These are phyloP conservation scores for Nephila pilipes DNA, from an alignment of 1,140 invertebrate species.

Conservation along the genomic window DNA sequence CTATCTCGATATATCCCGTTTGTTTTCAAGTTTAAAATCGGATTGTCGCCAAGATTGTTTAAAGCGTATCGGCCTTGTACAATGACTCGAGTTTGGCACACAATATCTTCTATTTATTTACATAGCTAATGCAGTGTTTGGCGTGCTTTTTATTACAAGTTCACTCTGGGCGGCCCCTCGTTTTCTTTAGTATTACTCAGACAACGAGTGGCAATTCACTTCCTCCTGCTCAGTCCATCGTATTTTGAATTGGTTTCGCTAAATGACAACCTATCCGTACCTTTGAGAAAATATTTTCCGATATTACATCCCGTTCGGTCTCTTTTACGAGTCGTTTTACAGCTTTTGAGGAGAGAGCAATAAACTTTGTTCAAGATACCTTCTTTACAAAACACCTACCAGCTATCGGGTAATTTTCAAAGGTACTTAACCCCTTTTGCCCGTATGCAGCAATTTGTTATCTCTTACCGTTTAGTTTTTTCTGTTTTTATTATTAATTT, in stretches of 20 bases:
- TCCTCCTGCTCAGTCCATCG: no score
- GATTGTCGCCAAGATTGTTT: background rate
- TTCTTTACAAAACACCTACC: background rate
- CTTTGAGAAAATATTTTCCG: background rate
- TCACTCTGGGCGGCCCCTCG: background rate
- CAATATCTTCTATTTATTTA: slow-evolving; percentile 23
- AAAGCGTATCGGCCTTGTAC: background rate
- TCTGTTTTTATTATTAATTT: no score
- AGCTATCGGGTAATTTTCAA: no score
- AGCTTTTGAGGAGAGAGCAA: background rate
- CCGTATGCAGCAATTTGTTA: no score
- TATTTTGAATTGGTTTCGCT: no score
- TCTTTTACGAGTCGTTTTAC: background rate
- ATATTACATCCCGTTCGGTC: background rate
- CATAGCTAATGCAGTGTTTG: background rate
- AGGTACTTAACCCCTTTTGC: no score
- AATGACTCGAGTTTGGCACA: slow-evolving; percentile 14
- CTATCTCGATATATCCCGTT: slow-evolving; percentile 13
- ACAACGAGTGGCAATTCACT: no score
- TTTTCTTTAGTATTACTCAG: no score
- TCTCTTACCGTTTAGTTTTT: no score
- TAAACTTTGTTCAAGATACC: background rate
- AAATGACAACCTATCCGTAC: background rate
- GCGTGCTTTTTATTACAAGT: background rate
- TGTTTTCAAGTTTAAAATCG: slow-evolving; percentile 1